Evolutionary conservation across 1,140 invertebrate genomes (phyloP), one percentile per base, ranked within the genome.

Genomic region (Batillaria attramentaria): DNA sequence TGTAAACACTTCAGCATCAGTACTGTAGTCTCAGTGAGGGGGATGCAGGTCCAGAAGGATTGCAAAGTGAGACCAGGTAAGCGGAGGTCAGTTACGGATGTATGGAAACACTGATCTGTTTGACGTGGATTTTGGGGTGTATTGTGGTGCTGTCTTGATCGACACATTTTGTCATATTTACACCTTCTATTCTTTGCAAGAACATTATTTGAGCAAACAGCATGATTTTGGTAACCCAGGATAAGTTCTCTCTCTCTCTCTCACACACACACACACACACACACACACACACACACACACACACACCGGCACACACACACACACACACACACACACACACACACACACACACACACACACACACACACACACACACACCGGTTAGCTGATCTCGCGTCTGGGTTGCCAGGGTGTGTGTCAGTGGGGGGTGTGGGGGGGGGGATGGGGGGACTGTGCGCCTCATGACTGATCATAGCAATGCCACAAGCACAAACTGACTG

Each of bases 311-410:
- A 62, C 0, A 16, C 13, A 62, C 57, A 62, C 57, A 62, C 57
- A 62, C 57, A 62, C 57, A 62, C 57, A 62, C 57, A 2, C 57
- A 62, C 57, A 3, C 57, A n/a, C 57, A 3, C 57, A n/a, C 57
- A 3, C 57, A n/a, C 57, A 3, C 57, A n/a, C 57, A 2, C 57
- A 62, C 57, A 3, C 57, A 62, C 57, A 3, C 57, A 2, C 57
- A 3, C 57, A 62, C 57, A 2, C 57, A 62, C 57, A 2, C 57
- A 62, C 1, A 3, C 57, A 62, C 57, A 60, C 57, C 24, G 24
- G 10, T 31, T 2, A 1, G 10, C 57, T 18, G n/a, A n/a, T n/a
- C n/a, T n/a, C n/a, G n/a, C n/a, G n/a, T n/a, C n/a, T n/a, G n/a
- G n/a, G n/a, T n/a, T n/a, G n/a, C n/a, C n/a, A n/a, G n/a, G n/a